Base-by-base conservation (phyloP, 2,888 invertebrate species). In the Tachina lurida region DNA sequence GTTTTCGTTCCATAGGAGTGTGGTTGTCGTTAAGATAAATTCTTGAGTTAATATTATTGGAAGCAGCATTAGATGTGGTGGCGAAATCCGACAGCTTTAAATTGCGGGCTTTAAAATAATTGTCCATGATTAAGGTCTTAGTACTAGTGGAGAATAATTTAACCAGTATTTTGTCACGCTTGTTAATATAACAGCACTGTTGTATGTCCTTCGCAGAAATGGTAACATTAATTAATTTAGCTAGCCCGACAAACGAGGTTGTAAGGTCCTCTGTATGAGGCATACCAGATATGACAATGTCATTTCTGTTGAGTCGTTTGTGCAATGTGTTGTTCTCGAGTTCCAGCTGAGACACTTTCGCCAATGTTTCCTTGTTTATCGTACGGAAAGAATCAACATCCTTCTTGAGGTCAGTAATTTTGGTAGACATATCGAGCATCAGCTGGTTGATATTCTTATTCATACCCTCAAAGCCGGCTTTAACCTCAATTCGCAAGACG, bases 1-100 rank as follows among this genome's bases (percentile, higher is more conserved):
- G 62, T 31, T 62, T 62, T 10, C 62, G 43, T 17, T 62, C 62
- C 62, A 62, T 62, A 15, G 43, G 62, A 5, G 41, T 62, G 43
- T 41, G 41, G n/a, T 62, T 62, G 39, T 62, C 41, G 10, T 62
- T 62, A 3, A 62, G 41, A 43, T 62, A 43, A 8, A 62, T n/a
- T 10, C 62, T 62, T 0, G 13, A 65, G 45, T 65, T 45, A 2
- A 65, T 47, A 3, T 17, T 10, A 45, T 47, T 4, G 31, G 31
- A 31, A 15, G 5, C 12, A 10, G 47, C 15, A 12, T 47, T 47
- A 12, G 31, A 31, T 31, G 31, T 31, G 22, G 62, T 10, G 10
- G 19, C 19, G 12, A 47, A 15, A 31, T 65, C 49, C 0, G 65
- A 65, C 15, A 49, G n/a, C 31, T n/a, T 65, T 10, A 65, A 49